Evolutionary conservation across 2,113 vertebrate genomes (phyloP), one percentile per base, ranked within the genome.

Genomic region (Pyrgilauda ruficollis): DNA sequence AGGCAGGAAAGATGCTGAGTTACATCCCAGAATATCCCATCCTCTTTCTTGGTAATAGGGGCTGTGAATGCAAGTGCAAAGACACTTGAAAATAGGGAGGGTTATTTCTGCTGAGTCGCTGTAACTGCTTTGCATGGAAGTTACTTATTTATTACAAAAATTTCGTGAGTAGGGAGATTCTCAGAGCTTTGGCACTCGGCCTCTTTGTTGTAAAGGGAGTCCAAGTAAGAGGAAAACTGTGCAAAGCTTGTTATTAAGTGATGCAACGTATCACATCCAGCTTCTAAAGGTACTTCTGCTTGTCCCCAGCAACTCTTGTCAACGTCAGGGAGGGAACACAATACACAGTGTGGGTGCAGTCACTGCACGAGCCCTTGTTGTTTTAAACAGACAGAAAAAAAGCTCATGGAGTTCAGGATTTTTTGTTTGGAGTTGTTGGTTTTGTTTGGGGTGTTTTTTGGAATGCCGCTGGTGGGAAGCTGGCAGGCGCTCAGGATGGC

Each of bases 1-100:
- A 93, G 94, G 94, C 76, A 77, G 88, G 43, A 63, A 92, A 92
- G 50, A 70, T 67, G 52, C 56, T 35, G 50, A 89, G 63, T 89
- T 80, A 88, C 35, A 67, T 56, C 77, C 77, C 24, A 70, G 87
- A 81, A 89, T 91, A 89, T 61, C 79, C 41, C 76, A 59, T 53
- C 50, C 14, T 11, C 33, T 90, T 93, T 63, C 63, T 41, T 63
- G 47, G 63, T 47, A 80, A 56, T 3, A 30, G 33, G 30, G 31
- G 26, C n/a, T 80, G 58, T 39, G 63, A 90, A 79, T 56, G 13
- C 16, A 83, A 83, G 31, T 77, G 23, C 63, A 72, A 64, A 74
- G 58, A 63, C 28, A 73, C 41, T 49, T 66, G n/a, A n/a, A 72
- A 82, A 39, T 37, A 6, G 11, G 8, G 9, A 52, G 41, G 13